Base-by-base conservation (phyloP, 53 echinoderm and acorn worm genomes). In the Pentamera pediparva region DNA sequence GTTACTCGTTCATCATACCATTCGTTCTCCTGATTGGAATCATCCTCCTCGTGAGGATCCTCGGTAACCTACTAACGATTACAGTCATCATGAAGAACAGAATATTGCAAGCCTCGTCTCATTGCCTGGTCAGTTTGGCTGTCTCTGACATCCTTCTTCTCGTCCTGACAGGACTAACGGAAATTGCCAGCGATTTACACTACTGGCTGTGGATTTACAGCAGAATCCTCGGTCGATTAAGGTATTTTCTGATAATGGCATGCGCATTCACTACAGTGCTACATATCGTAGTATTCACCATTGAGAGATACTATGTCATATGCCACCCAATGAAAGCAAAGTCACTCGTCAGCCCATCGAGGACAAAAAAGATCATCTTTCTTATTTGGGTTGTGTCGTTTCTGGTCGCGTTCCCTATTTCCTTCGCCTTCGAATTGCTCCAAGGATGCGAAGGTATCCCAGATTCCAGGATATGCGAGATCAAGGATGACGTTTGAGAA, bases 11-110 rank as follows among this genome's bases (percentile, higher is more conserved):
- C 39, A 57, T 79, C 21, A 76, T 89, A 77, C 89, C 89, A 3
- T 92, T 79, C 34, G 78, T 86, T 0, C 64, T 77, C 3, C 61
- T 92, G 6, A 67, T 92, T 12, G 61, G 74, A 4, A 24, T 81
- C 2, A 69, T 92, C 21, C 70, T 78, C 17, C 2, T 82, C 3
- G 41, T 86, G 34, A 89, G 92, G 22, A 69, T 92, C 54, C 43
- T 92, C 13, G 92, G 92, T 13, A 92, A 92, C 60, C 75, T 86
- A 19, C 79, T 92, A 33, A 89, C 92, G n/a, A 84, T 92, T 35
- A 76, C 86, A 8, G 85, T 92, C 26, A 89, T 89, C 26, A 21
- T 83, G 31, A 61, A 89, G 11, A 92, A 85, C 51, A 81, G 83
- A 10, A 79, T 85, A 26, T 60, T n/a, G n/a, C n/a, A n/a, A n/a